phyloP scores from a whole-genome alignment of 2,797 vertebrate species.

The Setipinna tenuifilis region DNA sequence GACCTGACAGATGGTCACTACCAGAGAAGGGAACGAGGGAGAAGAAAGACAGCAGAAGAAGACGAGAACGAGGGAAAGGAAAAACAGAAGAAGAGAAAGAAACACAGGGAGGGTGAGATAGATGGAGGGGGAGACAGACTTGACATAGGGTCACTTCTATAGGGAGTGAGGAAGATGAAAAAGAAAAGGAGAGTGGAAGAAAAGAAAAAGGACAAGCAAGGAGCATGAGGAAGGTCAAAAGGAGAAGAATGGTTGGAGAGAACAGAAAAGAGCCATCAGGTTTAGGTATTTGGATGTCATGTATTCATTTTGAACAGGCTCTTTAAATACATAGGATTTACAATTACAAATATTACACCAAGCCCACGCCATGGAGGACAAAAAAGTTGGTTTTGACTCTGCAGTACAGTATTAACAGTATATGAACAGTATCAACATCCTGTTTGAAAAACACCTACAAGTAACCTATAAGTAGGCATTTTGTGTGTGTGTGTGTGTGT shows the following conservation, averaged over 20 bases:
- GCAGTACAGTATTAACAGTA: background rate
- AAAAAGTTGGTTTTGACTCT: background rate
- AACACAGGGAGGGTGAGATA: background rate
- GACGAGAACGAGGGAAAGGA: background rate
- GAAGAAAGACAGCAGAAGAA: too few species aligned
- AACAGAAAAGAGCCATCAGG: slow-evolving; percentile 26
- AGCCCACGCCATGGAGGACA: background rate
- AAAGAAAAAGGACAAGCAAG: slow-evolving; percentile 3
- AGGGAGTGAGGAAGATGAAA: slow-evolving; percentile 18
- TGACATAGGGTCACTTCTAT: too few species aligned
- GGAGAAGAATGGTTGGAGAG: slow-evolving; percentile 53
- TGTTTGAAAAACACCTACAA: background rate
- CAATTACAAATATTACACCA: background rate
- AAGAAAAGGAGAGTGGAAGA: background rate
- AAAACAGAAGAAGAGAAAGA: background rate
- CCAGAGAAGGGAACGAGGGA: background rate
- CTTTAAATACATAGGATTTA: background rate
- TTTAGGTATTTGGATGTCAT: background rate
- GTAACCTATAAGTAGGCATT: background rate
- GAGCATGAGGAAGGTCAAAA: background rate
- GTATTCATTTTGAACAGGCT: background rate
- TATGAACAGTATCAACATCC: background rate
- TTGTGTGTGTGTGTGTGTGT: too few species aligned
- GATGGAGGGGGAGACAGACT: background rate
- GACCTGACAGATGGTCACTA: slow-evolving; percentile 3